These are phyloP conservation scores for Seladonia tumulorum DNA, from an alignment of 2,888 invertebrate genomes.

Conservation along the genomic window DNA sequence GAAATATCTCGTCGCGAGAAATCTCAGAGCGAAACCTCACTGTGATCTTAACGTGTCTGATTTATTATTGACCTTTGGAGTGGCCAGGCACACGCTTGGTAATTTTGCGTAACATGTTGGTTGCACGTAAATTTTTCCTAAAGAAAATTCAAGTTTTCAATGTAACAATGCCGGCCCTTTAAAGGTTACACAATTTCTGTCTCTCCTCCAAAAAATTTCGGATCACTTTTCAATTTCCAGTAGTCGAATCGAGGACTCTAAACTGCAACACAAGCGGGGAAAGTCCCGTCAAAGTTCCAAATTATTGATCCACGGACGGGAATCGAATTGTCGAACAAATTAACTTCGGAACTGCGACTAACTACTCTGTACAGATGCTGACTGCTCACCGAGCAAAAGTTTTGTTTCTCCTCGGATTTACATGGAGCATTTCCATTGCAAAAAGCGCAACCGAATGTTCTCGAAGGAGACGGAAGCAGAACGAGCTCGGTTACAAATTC, in stretches of 20 bases:
- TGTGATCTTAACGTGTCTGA: background rate
- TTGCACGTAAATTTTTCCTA: background rate
- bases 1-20: background rate
- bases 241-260: background rate
- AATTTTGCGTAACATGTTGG: background rate
- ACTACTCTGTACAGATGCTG: background rate
- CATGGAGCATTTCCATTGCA: background rate
- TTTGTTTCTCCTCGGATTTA: background rate
- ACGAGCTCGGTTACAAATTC: background rate
- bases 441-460: background rate
- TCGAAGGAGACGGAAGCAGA: no score
- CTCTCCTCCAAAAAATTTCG: background rate
- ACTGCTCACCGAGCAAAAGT: background rate
- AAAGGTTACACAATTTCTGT: background rate
- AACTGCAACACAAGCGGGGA: background rate
- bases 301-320: background rate
- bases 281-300: background rate
- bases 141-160: no score
- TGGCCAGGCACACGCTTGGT: background rate
- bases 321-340: background rate
- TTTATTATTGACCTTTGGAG: background rate
- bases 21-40: background rate
- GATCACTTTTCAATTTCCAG: background rate
- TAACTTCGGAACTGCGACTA: background rate
- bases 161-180: background rate